Evolutionary conservation across 1,140 invertebrate genomes (phyloP).

Genomic region (Drosophila santomea): DNA sequence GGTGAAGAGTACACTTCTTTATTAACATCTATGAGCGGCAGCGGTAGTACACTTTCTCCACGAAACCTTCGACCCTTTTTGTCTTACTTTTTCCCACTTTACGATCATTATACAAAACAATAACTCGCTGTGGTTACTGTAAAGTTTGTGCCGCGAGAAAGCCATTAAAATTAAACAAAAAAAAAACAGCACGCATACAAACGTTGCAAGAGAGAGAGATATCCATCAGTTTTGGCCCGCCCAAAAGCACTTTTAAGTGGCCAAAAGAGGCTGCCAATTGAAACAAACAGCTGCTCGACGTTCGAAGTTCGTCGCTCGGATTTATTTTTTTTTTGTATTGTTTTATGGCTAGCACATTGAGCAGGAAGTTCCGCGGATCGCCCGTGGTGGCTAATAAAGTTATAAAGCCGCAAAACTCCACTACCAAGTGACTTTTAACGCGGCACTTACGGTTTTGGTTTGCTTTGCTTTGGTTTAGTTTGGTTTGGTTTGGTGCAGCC

Average conservation of each 20-base stretch:
- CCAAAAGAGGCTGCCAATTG: constrained; percentile 39
- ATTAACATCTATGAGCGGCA: too few species aligned
- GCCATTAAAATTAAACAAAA: constrained; percentile 5
- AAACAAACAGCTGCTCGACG: constrained; percentile 1
- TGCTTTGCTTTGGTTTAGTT: too few species aligned
- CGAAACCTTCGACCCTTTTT: background rate
- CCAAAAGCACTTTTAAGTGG: constrained; percentile 24
- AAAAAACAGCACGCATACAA: constrained; percentile 26
- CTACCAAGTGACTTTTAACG: constrained; percentile 13
- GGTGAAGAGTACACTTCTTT: too few species aligned
- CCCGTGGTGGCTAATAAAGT: constrained; percentile 33
- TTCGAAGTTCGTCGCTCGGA: background rate
- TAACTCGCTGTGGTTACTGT: constrained; percentile 1
- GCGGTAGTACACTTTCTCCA: constrained; percentile 34
- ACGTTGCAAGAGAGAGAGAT: constrained; percentile 13
- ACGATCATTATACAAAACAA: constrained; percentile 17
- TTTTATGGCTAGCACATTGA: constrained; percentile 28
- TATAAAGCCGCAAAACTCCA: constrained; percentile 20
- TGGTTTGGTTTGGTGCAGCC: too few species aligned
- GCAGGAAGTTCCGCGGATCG: constrained; percentile 32
- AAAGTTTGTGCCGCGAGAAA: constrained; percentile 46
- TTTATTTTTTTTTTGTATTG: background rate
- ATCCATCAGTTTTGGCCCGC: constrained; percentile 24
- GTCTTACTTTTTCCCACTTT: constrained; percentile 24
- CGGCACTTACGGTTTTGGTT: background rate